phyloP scores from a whole-genome alignment of 2,113 vertebrate species.

The Ptilorrhoa leucosticta region DNA sequence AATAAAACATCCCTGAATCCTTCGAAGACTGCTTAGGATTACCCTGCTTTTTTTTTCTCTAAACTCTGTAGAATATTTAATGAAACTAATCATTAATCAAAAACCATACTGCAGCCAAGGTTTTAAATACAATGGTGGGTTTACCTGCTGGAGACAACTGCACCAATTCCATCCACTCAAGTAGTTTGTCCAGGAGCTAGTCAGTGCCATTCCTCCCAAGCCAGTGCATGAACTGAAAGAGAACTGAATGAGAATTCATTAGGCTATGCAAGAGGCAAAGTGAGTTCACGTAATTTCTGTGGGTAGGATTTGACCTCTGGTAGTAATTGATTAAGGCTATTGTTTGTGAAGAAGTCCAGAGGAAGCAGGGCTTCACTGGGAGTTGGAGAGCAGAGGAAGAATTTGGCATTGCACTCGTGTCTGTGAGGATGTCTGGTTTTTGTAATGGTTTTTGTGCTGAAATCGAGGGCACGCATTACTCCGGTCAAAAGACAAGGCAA shows the following conservation, averaged over 20 bases:
- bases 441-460: not conserved
- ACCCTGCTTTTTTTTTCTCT: not conserved
- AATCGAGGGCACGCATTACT: not conserved
- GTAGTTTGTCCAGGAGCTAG: not conserved
- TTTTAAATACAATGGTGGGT: not conserved
- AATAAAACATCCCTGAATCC: not conserved
- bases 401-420: not conserved
- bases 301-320: slow-evolving; percentile 4
- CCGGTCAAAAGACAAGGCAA: not conserved
- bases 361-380: not conserved
- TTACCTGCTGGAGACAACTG: not conserved
- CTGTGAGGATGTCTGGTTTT: not conserved
- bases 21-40: not conserved
- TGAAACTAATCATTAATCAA: not conserved
- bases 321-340: not conserved
- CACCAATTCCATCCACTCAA: not conserved
- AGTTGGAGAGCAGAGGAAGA: not conserved
- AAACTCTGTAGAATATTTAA: not conserved
- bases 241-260: not conserved
- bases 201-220: not conserved
- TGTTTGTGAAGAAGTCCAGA: not conserved
- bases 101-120: not conserved
- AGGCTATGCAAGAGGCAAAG: not conserved
- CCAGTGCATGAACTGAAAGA: not conserved
- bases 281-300: not conserved